Evolutionary conservation across 2,797 vertebrate species (phyloP).

Genomic region (Pseudocheirus occidentalis): DNA sequence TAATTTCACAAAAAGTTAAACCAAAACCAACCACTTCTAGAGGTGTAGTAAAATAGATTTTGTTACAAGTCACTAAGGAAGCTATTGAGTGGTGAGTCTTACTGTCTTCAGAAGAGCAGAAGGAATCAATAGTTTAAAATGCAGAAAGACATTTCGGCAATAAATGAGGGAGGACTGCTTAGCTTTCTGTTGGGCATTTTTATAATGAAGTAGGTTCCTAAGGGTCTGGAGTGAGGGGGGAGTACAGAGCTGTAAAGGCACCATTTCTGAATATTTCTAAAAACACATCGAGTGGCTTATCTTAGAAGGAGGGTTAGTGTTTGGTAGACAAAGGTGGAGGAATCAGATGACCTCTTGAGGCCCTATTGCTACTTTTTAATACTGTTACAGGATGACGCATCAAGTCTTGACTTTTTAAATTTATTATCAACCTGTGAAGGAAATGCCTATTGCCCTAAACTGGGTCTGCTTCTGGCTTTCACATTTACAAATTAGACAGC

Average conservation of each 20-base stretch:
- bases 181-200: not conserved
- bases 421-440: not conserved
- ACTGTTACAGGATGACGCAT: not conserved
- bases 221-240: not conserved
- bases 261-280: not conserved
- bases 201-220: slow-evolving; percentile 6
- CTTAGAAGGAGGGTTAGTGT: not conserved
- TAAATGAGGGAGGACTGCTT: not conserved
- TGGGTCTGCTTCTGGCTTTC: not conserved
- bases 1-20: not conserved
- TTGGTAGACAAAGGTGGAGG: not conserved
- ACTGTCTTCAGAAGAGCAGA: not conserved
- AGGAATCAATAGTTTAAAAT: not conserved
- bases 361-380: not conserved
- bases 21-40: not conserved
- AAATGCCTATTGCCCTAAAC: not conserved
- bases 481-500: not conserved
- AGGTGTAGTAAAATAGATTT: not conserved
- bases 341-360: not conserved
- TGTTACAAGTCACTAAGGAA: slow-evolving; percentile 5
- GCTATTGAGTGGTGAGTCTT: not conserved
- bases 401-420: not conserved
- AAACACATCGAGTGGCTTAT: not conserved
- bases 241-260: not conserved
- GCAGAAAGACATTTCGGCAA: not conserved